phyloP scores from a whole-genome alignment of 2,113 vertebrate species.

The Hippocampus comes region DNA sequence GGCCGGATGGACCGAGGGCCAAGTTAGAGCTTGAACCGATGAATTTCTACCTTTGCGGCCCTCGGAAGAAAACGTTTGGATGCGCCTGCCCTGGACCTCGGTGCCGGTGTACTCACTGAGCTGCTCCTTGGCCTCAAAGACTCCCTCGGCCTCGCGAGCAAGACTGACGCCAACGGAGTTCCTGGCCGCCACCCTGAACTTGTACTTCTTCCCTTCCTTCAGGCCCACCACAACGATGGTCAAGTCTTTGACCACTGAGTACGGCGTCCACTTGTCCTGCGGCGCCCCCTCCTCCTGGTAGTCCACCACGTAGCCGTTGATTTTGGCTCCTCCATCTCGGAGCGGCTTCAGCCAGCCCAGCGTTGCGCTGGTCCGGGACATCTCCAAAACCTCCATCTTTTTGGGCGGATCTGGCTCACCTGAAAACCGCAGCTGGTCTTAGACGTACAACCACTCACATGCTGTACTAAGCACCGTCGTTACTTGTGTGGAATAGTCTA shows the following conservation, averaged over 20 bases:
- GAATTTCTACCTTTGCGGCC: neutral
- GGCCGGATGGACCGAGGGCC: too few species aligned
- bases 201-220: slow-evolving; percentile 93
- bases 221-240: slow-evolving; percentile 91
- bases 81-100: neutral
- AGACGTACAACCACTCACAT: neutral
- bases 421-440: slow-evolving; percentile 43
- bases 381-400: slow-evolving; percentile 93
- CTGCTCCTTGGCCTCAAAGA: slow-evolving; percentile 95
- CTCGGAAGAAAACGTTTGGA: neutral
- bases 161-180: slow-evolving; percentile 90
- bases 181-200: slow-evolving; percentile 92
- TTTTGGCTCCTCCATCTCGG: slow-evolving; percentile 91
- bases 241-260: slow-evolving; percentile 94
- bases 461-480: neutral
- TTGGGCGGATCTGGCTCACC: slow-evolving; percentile 96
- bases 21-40: too few species aligned
- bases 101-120: slow-evolving; percentile 80
- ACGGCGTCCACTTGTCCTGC: slow-evolving; percentile 88
- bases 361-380: slow-evolving; percentile 87
- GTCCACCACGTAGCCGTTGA: slow-evolving; percentile 93
- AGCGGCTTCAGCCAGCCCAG: slow-evolving; percentile 92
- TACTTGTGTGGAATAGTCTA: too few species aligned
- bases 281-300: slow-evolving; percentile 84
- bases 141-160: slow-evolving; percentile 86